Evolutionary conservation across 2,888 invertebrate genomes (phyloP).

Genomic region (Autographa pulchrina): DNA sequence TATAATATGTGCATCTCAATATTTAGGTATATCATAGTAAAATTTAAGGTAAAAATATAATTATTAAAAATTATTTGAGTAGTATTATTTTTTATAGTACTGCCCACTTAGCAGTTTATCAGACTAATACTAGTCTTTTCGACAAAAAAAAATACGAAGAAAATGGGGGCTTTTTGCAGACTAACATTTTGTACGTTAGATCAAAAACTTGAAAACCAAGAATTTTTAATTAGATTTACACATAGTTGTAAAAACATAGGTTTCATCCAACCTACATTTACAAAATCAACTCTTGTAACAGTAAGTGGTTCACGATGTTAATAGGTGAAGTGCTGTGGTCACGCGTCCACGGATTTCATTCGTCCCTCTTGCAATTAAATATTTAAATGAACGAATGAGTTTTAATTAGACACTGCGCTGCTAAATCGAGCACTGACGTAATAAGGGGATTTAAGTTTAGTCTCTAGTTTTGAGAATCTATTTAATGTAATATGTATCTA

Average conservation of each 20-base stretch:
- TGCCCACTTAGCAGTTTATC: too few relatives aligned
- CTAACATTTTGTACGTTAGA: too few relatives aligned
- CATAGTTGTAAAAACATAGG: too few relatives aligned
- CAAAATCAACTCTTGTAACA: background rate
- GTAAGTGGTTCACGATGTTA: constrained; percentile 5
- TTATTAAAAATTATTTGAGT: too few relatives aligned
- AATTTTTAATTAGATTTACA: too few relatives aligned
- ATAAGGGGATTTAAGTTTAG: background rate
- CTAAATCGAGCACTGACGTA: background rate
- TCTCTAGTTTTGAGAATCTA: background rate
- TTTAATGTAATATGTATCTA: background rate
- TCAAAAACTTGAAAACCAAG: too few relatives aligned
- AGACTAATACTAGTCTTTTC: too few relatives aligned
- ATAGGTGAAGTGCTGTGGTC: constrained; percentile 15
- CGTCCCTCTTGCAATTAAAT: constrained; percentile 69
- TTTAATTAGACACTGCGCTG: constrained; percentile 70
- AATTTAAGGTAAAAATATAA: too few relatives aligned
- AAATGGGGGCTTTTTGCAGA: too few relatives aligned
- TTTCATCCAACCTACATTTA: background rate
- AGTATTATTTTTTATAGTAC: too few relatives aligned
- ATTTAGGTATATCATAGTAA: too few relatives aligned
- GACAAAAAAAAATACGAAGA: too few relatives aligned
- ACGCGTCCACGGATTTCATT: constrained; percentile 45
- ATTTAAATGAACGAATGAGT: constrained; percentile 77
- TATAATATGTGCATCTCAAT: background rate